Conservation (phyloP, 2,888 invertebrate species). For the Catonia carolina region DNA sequence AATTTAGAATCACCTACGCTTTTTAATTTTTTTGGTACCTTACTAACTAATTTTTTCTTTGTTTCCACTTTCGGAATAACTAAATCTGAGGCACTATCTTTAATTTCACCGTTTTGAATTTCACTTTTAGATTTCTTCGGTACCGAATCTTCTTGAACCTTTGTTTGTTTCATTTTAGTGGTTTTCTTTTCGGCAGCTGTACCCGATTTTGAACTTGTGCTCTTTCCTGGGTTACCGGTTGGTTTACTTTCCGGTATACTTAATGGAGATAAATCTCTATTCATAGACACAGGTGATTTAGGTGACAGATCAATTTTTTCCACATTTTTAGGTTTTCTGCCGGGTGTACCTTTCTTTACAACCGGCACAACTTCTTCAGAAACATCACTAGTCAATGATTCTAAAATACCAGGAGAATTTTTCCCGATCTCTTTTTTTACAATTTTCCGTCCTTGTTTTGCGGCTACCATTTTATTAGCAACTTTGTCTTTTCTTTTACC, state of each 20-base stretch:
- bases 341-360: slow-evolving; percentile 23
- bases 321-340: slow-evolving; percentile 15
- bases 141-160: no score
- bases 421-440: slow-evolving; percentile 16
- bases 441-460: slow-evolving; percentile 17
- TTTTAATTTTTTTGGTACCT: slow-evolving; percentile 1
- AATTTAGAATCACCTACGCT: neutral
- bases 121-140: neutral
- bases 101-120: slow-evolving; percentile 2
- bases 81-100: neutral
- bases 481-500: slow-evolving; percentile 20
- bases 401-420: neutral
- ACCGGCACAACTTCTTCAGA: slow-evolving; percentile 9
- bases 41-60: neutral
- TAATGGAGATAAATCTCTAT: slow-evolving; percentile 13
- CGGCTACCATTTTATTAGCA: slow-evolving; percentile 7
- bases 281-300: neutral
- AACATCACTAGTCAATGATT: slow-evolving; percentile 1
- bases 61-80: neutral
- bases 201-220: no score
- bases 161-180: neutral
- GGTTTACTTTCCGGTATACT: neutral
- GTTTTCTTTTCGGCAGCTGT: neutral
- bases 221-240: neutral
- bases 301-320: slow-evolving; percentile 14